Percentiles rank a stretch among this genome's conserved stretches.
These are phyloP conservation scores for Proterorhinus semilunaris DNA, from an alignment of 2,113 vertebrate species.

Conservation along the genomic window DNA sequence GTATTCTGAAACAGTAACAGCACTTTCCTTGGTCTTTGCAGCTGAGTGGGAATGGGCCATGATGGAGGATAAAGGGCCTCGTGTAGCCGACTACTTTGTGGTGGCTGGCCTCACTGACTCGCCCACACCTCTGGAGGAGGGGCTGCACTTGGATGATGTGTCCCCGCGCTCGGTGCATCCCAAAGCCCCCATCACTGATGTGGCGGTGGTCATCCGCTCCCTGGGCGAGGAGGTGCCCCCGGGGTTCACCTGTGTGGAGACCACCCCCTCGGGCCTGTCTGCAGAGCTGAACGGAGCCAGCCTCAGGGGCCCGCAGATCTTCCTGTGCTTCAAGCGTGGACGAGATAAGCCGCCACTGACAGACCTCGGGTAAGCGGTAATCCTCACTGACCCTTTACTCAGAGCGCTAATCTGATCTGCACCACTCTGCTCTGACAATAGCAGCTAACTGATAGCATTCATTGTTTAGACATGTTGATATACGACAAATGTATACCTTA, in stretches of 20 bases:
- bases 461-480: neutral
- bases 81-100: conserved; percentile 99
- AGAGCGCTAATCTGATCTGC: conserved; percentile 64
- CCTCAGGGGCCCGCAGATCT: conserved; percentile 93
- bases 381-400: conserved; percentile 58
- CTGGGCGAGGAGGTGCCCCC: conserved; percentile 92
- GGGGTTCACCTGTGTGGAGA: conserved; percentile 89
- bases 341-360: conserved; percentile 96
- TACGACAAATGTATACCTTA: neutral
- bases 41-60: conserved; percentile 88
- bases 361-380: conserved; percentile 91
- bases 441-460: neutral
- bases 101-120: conserved; percentile 92
- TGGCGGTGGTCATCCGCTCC: conserved; percentile 92
- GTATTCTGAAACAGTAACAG: neutral
- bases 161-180: conserved; percentile 86
- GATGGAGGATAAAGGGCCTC: conserved; percentile 98
- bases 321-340: conserved; percentile 93
- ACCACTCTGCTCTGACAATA: conserved; percentile 24
- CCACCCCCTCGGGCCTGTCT: conserved; percentile 89
- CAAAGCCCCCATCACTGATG: conserved; percentile 95
- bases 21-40: conserved; percentile 32
- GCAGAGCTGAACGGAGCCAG: conserved; percentile 96
- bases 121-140: conserved; percentile 93
- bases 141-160: conserved; percentile 90